Evolutionary conservation across 2,888 invertebrate genomes (phyloP), one percentile per base, ranked within the genome.

Genomic region (Nipponacmea schrenckii): DNA sequence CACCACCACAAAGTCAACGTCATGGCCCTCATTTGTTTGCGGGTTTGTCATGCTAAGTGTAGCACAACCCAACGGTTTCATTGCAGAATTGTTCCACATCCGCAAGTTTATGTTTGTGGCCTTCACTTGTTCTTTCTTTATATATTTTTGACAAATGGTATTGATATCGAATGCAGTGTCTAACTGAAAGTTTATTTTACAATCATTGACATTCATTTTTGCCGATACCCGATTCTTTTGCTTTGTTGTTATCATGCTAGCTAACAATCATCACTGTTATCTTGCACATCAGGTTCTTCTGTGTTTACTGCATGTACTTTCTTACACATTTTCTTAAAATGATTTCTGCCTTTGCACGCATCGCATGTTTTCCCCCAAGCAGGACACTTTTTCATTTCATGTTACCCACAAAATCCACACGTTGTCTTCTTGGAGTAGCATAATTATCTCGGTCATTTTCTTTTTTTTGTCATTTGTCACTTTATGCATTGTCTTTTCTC

Each of bases 121-220:
- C 14, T 31, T 24, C 4, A 48, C 24, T 46, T 73, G 69, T 5
- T 27, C 14, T 17, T 64, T 65, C 46, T 70, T 70, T 62, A 69
- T 69, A 39, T 48, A 68, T 46, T 14, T 46, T 45, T 50, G 26
- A 39, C 70, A 73, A 20, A 73, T 70, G 20, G 67, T 67, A 66
- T 69, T 73, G 24, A 70, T 70, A 46, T 70, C 67, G 46, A 70
- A 66, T 46, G 67, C 70, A 64, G 56, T 70, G 45, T 73, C 69
- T 39, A 70, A 10, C 56, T 67, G 70, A 17, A 70, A 63, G 24
- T 50, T n/a, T 3, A 73, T 26, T 17, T 67, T 64, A 65, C 31
- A 26, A 1, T 45, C 62, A 62, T 70, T 69, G n/a, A n/a, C n/a
- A n/a, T n/a, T n/a, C n/a, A n/a, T n/a, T n/a, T n/a, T n/a, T n/a